Conservation (phyloP, 2,113 vertebrate species). For the Aspiorhynchus laticeps region DNA sequence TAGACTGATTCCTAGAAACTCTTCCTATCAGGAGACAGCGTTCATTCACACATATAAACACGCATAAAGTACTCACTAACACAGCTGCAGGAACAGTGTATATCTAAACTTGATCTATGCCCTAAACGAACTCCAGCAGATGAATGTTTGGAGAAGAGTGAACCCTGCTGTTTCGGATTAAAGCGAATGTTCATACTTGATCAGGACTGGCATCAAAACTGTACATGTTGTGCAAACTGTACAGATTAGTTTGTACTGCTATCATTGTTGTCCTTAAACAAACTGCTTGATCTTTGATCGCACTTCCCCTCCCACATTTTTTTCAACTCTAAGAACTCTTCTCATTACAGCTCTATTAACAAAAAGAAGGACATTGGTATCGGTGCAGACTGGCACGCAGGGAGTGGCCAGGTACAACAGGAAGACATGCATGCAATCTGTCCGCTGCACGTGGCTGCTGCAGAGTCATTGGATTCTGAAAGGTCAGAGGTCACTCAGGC, state of each 20-base stretch:
- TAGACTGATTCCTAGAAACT: constrained; percentile 12
- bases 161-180: neutral
- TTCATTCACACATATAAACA: constrained; percentile 12
- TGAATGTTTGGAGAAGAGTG: neutral
- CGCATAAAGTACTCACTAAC: neutral
- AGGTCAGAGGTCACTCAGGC: neutral
- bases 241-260: too few species aligned
- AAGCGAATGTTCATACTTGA: neutral
- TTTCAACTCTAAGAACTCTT: neutral
- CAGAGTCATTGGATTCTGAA: neutral
- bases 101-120: constrained; percentile 35
- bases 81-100: constrained; percentile 24
- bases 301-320: neutral
- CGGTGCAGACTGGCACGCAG: constrained; percentile 12
- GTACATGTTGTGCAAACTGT: constrained; percentile 25
- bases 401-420: neutral
- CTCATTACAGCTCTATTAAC: neutral
- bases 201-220: neutral
- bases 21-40: neutral
- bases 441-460: too few species aligned
- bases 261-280: neutral
- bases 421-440: neutral
- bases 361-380: constrained; percentile 1
- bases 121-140: neutral
- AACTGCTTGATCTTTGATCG: constrained; percentile 5